These are phyloP conservation scores for Xiphorhynchus elegans DNA, from an alignment of 2,113 vertebrate species.

Conservation along the genomic window DNA sequence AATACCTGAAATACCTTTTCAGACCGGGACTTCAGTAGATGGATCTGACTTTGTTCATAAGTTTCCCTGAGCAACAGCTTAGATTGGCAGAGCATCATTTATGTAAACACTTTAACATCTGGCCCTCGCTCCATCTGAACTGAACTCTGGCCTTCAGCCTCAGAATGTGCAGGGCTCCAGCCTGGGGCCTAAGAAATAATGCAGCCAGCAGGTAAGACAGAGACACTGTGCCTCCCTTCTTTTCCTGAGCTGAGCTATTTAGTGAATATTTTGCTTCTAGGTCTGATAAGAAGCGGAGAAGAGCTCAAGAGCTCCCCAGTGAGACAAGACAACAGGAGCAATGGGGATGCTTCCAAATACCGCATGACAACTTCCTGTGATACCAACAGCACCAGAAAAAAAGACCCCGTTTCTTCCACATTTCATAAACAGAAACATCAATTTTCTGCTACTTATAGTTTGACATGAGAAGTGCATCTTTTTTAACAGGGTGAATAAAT, in stretches of 20 bases:
- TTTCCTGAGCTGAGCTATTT: neutral
- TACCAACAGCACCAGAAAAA: neutral
- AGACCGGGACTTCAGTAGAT: neutral
- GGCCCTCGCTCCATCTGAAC: rapidly evolving
- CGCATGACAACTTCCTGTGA: neutral
- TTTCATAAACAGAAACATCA: neutral
- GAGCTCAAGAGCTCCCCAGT: neutral
- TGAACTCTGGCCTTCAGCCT: neutral
- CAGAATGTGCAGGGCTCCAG: neutral
- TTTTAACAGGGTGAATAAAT: neutral
- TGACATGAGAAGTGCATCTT: neutral
- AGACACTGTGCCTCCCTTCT: rapidly evolving
- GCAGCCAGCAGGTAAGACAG: neutral
- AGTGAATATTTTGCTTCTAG: neutral
- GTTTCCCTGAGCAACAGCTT: neutral
- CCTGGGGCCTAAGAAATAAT: neutral
- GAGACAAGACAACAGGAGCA: neutral
- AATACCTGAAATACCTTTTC: neutral
- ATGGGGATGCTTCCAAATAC: neutral
- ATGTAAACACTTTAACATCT: neutral
- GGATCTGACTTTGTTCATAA: neutral
- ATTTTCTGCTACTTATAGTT: neutral
- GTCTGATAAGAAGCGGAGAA: neutral
- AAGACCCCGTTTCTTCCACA: neutral
- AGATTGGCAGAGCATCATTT: neutral